phyloP scores from a whole-genome alignment of 92 coral and sea anemone genomes.

The Porites cylindrica region DNA sequence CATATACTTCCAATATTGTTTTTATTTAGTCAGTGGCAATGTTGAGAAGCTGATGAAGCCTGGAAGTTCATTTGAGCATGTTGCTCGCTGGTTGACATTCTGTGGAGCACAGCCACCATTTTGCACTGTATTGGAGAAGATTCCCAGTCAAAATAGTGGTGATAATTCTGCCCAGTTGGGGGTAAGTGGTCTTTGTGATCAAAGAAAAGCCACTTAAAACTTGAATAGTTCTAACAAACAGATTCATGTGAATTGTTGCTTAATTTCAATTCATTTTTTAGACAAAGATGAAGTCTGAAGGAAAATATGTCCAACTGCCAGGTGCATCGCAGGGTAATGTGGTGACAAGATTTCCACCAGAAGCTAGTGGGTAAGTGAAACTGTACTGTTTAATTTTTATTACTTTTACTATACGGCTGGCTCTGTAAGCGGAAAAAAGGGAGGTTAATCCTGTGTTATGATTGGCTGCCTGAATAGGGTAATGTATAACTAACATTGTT shows the following conservation, averaged over 20 bases:
- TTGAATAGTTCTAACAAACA: not conserved
- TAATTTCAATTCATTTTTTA: slow-evolving; percentile 12
- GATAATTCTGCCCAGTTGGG: slow-evolving; percentile 16
- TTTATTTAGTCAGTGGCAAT: slow-evolving; percentile 57
- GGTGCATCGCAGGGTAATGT: slow-evolving; percentile 96
- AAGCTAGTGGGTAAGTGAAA: slow-evolving; percentile 93
- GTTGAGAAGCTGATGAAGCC: slow-evolving; percentile 59
- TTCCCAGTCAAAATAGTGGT: slow-evolving; percentile 40
- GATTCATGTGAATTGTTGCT: not conserved
- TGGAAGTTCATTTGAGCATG: slow-evolving; percentile 68
- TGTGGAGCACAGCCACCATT: slow-evolving; percentile 85
- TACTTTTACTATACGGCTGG: too few relatives aligned
- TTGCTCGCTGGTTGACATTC: slow-evolving; percentile 88
- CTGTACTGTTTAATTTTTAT: not conserved
- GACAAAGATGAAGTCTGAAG: slow-evolving; percentile 94
- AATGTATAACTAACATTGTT: too few relatives aligned
- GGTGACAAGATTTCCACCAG: slow-evolving; percentile 98
- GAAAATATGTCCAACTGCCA: slow-evolving; percentile 93
- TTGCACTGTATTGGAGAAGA: slow-evolving; percentile 60
- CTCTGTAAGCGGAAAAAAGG: too few relatives aligned
- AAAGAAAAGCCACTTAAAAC: not conserved
- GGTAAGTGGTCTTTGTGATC: slow-evolving; percentile 13
- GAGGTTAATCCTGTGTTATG: too few relatives aligned
- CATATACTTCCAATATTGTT: not conserved
- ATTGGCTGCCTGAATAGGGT: too few relatives aligned